These are phyloP conservation scores for Solenodon paradoxus DNA, from an alignment of 2,113 vertebrate genomes.

Conservation along the genomic window DNA sequence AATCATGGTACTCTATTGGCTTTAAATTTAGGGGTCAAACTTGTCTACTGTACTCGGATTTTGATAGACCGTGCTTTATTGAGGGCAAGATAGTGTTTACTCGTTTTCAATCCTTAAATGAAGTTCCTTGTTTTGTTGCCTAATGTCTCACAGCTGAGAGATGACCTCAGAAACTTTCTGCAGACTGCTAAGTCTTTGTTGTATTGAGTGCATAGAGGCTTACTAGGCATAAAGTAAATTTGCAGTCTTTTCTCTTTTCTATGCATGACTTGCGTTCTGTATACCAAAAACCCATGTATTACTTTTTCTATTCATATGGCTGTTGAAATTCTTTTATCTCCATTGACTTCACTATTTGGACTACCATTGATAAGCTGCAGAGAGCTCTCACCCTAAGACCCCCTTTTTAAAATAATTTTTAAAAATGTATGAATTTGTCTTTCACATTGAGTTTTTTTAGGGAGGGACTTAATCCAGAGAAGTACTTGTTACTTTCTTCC, in stretches of 20 bases:
- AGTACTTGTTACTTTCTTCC: neutral
- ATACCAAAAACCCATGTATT: neutral
- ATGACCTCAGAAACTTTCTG: neutral
- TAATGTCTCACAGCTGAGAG: neutral
- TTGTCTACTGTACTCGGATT: neutral
- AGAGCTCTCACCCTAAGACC: constrained; percentile 3
- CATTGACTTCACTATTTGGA: constrained; percentile 2
- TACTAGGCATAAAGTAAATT: neutral
- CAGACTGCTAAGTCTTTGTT: neutral
- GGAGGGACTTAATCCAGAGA: neutral
- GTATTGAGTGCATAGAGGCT: neutral
- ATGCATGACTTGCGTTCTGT: neutral
- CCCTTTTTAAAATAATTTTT: neutral
- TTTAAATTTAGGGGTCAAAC: neutral
- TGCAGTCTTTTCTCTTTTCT: neutral
- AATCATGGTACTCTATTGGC: neutral
- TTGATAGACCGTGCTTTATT: neutral
- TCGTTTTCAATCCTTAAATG: constrained; percentile 14
- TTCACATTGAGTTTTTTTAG: neutral
- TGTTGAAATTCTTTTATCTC: neutral
- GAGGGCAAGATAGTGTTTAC: constrained; percentile 4
- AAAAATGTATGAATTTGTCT: neutral
- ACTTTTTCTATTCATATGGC: neutral
- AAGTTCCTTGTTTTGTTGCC: neutral
- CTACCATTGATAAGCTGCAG: neutral